Conservation (phyloP, 2,113 vertebrate species). For the Talpa occidentalis region DNA sequence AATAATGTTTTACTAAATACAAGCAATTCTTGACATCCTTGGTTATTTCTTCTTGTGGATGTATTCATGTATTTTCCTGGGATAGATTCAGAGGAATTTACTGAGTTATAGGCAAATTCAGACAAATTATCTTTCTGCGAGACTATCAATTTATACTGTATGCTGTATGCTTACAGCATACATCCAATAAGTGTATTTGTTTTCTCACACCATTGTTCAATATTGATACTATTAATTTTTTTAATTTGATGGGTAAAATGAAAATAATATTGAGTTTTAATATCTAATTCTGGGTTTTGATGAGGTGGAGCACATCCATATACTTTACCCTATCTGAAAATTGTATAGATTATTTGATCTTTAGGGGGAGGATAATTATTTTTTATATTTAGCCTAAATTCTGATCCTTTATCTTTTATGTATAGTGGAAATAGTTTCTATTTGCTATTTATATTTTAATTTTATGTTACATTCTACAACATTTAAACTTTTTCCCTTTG, state of each 20-base stretch:
- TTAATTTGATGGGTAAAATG: neutral
- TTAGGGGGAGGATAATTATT: neutral
- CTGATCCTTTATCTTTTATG: neutral
- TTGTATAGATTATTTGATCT: neutral
- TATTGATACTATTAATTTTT: neutral
- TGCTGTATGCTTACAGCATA: neutral
- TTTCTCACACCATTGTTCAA: neutral
- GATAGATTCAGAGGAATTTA: neutral
- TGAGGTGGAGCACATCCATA: neutral
- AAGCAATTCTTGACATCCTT: neutral
- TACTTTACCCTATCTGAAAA: neutral
- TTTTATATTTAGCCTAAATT: neutral
- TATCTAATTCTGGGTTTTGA: neutral
- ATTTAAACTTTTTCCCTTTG: neutral
- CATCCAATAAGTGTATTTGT: neutral
- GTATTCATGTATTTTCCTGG: neutral
- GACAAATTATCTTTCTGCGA: neutral
- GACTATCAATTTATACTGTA: neutral
- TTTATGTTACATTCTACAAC: neutral
- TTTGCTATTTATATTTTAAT: slow-evolving; percentile 5
- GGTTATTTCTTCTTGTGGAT: neutral
- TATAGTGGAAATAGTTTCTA: neutral
- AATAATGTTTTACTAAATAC: neutral
- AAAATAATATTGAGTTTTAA: neutral
- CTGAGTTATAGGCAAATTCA: neutral